These are phyloP conservation scores for Hedya salicella DNA, from an alignment of 2,888 invertebrate species.

Conservation along the genomic window DNA sequence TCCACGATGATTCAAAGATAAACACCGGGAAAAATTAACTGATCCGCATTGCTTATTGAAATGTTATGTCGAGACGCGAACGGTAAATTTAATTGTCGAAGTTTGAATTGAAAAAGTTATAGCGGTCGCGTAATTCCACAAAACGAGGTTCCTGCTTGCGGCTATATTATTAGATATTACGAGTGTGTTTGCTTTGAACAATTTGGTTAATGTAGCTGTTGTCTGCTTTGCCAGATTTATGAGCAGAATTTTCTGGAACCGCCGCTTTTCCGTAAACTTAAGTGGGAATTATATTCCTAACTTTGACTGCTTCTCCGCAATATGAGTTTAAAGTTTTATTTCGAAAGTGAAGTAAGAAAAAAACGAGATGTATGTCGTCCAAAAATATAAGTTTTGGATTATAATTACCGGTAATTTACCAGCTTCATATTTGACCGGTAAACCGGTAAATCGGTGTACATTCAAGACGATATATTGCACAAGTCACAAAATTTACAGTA, in stretches of 20 bases:
- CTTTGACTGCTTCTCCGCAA: slow-evolving; percentile 17
- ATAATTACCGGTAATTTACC: too few species aligned
- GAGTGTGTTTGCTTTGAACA: slow-evolving; percentile 40
- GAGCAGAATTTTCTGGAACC: slow-evolving; percentile 30
- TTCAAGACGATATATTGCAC: too few species aligned
- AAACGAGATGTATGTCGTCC: too few species aligned
- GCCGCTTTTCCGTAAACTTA: slow-evolving; percentile 31
- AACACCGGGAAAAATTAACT: slow-evolving; percentile 55
- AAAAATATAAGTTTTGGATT: too few species aligned
- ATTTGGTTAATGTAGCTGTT: slow-evolving; percentile 43
- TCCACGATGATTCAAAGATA: slow-evolving; percentile 50
- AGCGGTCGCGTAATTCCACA: slow-evolving; percentile 75
- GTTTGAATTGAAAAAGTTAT: slow-evolving; percentile 83
- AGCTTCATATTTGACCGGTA: too few species aligned
- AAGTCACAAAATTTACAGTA: too few species aligned
- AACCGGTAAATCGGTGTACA: too few species aligned
- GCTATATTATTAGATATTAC: slow-evolving; percentile 43
- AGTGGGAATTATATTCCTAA: slow-evolving; percentile 31
- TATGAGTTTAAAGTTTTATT: slow-evolving; percentile 6
- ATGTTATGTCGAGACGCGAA: slow-evolving; percentile 73
- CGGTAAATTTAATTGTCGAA: slow-evolving; percentile 81
- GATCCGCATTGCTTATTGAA: slow-evolving; percentile 72
- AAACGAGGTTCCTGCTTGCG: slow-evolving; percentile 42
- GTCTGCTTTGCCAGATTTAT: slow-evolving; percentile 37
- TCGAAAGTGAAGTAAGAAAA: neutral